Evolutionary conservation across 2,797 vertebrate species (phyloP).

Genomic region (Myripristis jacobus): DNA sequence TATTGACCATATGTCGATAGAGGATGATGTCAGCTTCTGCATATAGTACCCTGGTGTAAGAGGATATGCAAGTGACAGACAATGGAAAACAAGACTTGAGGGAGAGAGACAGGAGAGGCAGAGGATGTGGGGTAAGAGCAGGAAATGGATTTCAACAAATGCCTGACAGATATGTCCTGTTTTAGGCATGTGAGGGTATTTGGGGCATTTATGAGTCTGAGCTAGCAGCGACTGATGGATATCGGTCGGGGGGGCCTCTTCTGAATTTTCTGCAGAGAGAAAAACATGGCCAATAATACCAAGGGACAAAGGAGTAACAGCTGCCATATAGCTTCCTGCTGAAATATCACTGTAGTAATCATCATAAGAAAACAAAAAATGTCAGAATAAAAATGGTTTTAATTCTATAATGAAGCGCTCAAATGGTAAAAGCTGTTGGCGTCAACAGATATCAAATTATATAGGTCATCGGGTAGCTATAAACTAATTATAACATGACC

Average conservation of each 20-base stretch:
- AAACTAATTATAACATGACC: slow-evolving; percentile 42
- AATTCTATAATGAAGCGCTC: slow-evolving; percentile 16
- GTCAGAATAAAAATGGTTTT: slow-evolving; percentile 8
- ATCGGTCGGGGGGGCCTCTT: no score
- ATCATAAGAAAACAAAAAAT: slow-evolving; percentile 18
- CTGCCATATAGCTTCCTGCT: slow-evolving; percentile 40
- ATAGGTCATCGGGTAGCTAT: slow-evolving; percentile 10
- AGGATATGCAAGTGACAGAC: slow-evolving; percentile 46
- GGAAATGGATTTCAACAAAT: slow-evolving; percentile 21
- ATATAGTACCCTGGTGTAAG: slow-evolving; percentile 31
- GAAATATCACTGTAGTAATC: background rate
- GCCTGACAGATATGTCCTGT: slow-evolving; percentile 5
- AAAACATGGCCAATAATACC: slow-evolving; percentile 39
- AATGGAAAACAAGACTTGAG: slow-evolving; percentile 12
- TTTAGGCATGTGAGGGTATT: background rate
- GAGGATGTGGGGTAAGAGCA: slow-evolving; percentile 7
- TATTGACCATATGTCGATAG: slow-evolving; percentile 49
- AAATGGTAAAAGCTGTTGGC: slow-evolving; percentile 9
- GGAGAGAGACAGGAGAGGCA: background rate
- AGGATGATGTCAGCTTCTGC: slow-evolving; percentile 37
- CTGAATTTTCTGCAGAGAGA: slow-evolving; percentile 7
- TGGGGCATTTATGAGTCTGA: background rate
- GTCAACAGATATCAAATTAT: slow-evolving; percentile 31
- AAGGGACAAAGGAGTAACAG: slow-evolving; percentile 13
- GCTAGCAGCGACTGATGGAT: no score